These are phyloP conservation scores for Epirrhoe alternata DNA, from an alignment of 2,888 invertebrate genomes.

Conservation along the genomic window DNA sequence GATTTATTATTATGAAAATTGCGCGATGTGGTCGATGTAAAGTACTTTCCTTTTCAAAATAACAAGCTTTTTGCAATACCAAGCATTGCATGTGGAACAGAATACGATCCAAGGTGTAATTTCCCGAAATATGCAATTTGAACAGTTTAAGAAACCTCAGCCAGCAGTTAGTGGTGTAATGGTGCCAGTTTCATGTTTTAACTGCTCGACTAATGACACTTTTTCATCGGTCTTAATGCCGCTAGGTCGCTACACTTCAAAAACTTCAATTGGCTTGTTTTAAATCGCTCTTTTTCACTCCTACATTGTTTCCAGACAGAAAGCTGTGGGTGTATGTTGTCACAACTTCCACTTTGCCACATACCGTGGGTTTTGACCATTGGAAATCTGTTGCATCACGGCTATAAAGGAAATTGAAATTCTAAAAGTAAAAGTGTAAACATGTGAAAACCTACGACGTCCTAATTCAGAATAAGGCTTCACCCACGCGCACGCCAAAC, in stretches of 20 bases:
- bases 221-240: constrained; percentile 21
- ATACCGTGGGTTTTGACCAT: constrained; percentile 24
- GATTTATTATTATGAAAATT: constrained; percentile 51
- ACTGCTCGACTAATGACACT: constrained; percentile 30
- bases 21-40: constrained; percentile 31
- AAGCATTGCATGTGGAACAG: constrained; percentile 12
- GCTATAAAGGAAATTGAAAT: constrained; percentile 42
- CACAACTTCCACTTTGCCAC: constrained; percentile 1
- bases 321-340: constrained; percentile 13
- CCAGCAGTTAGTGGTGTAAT: constrained; percentile 14
- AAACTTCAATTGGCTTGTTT: constrained; percentile 2
- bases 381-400: constrained; percentile 37
- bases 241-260: constrained; percentile 16
- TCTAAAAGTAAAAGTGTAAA: constrained; percentile 74
- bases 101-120: constrained; percentile 14
- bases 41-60: constrained; percentile 36
- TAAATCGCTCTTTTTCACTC: background rate
- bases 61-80: constrained; percentile 27
- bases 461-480: constrained; percentile 49
- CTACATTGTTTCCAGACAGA: background rate
- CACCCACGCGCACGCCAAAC: constrained; percentile 48
- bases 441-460: constrained; percentile 49
- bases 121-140: constrained; percentile 29
- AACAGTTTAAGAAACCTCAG: constrained; percentile 24
- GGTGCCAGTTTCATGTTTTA: constrained; percentile 26